These are phyloP conservation scores for Anguilla obscura DNA, from an alignment of 2,797 vertebrate genomes.

Conservation along the genomic window DNA sequence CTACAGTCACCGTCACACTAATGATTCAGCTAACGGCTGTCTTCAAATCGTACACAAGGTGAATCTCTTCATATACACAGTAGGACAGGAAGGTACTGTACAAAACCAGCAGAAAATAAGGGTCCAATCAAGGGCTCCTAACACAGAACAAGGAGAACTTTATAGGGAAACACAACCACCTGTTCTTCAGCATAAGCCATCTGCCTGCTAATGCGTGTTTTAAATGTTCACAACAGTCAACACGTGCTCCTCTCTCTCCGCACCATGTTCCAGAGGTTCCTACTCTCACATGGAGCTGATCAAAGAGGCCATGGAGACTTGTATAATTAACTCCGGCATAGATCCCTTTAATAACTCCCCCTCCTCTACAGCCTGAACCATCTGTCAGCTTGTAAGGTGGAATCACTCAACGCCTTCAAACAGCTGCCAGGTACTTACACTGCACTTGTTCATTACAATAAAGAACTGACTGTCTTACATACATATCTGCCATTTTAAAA, in stretches of 20 bases:
- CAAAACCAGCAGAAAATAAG: neutral
- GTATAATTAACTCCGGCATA: conserved; percentile 42
- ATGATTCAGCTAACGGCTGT: neutral
- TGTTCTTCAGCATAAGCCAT: neutral
- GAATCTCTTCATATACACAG: neutral
- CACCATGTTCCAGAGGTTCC: conserved; percentile 25
- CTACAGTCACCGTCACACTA: neutral
- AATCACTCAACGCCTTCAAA: conserved; percentile 33
- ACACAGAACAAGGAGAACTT: neutral
- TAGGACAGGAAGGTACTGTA: neutral
- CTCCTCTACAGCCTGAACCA: conserved; percentile 38
- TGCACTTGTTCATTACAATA: conserved; percentile 8
- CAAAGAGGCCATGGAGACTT: conserved; percentile 35
- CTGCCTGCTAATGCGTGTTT: neutral
- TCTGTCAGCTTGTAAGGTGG: conserved; percentile 39
- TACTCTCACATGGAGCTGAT: conserved; percentile 41
- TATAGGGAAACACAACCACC: neutral
- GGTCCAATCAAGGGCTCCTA: neutral
- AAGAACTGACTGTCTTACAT: neutral
- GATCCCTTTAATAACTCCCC: conserved; percentile 33
- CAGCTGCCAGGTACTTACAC: conserved; percentile 33
- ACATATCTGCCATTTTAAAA: neutral
- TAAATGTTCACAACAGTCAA: neutral
- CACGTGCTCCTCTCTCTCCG: neutral
- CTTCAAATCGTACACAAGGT: neutral